Evolutionary conservation across 1,140 invertebrate species (phyloP).

Genomic region (Trachymyrmex cornetzi): DNA sequence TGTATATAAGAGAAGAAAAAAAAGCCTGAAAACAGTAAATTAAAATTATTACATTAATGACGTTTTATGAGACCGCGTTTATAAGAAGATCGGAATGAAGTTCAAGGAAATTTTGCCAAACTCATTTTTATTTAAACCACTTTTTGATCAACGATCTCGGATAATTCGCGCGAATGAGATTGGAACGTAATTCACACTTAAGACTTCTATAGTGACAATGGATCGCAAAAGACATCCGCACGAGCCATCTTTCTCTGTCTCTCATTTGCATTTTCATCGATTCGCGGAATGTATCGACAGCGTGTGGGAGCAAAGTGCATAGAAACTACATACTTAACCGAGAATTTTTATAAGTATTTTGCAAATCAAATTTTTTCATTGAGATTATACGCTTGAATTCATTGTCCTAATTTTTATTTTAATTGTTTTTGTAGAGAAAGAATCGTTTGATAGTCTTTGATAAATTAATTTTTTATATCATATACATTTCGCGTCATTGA

Average conservation of each 20-base stretch:
- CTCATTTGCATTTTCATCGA: slow-evolving; percentile 74
- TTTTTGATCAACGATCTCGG: slow-evolving; percentile 40
- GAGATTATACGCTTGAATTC: background rate
- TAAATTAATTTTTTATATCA: background rate
- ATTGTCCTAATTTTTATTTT: background rate
- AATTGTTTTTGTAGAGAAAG: slow-evolving; percentile 13
- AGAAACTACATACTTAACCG: background rate
- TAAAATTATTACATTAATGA: background rate
- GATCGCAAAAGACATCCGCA: slow-evolving; percentile 55
- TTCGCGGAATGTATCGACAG: slow-evolving; percentile 25
- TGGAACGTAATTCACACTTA: slow-evolving; percentile 35
- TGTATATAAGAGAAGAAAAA: background rate
- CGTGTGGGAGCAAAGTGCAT: background rate
- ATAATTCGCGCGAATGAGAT: slow-evolving; percentile 33
- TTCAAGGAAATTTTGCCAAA: background rate
- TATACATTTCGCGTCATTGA: background rate
- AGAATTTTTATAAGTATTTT: slow-evolving; percentile 46
- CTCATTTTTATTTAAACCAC: slow-evolving; percentile 5
- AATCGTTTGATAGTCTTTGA: background rate
- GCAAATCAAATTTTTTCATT: slow-evolving; percentile 54
- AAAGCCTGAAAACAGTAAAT: background rate
- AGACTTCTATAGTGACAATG: slow-evolving; percentile 26
- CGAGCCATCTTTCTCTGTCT: slow-evolving; percentile 9
- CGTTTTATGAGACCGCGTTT: background rate
- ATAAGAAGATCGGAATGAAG: background rate